Percentiles rank a stretch among this genome's conserved stretches.
phyloP scores from a whole-genome alignment of 2,797 vertebrate species.

The Anniella stebbinsi region DNA sequence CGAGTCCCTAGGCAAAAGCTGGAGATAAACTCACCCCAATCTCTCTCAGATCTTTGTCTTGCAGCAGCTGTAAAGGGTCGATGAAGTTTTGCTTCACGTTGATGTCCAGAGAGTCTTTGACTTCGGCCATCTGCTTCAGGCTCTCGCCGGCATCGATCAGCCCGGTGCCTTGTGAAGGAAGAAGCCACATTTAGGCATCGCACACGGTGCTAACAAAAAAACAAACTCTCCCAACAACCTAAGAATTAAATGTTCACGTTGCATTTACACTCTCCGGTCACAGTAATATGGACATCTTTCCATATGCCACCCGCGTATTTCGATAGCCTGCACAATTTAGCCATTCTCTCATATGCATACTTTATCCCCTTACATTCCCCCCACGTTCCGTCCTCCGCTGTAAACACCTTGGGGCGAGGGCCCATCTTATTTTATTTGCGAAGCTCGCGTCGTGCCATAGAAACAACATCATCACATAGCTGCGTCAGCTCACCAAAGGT shows the following conservation, averaged over 20 bases:
- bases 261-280: background rate
- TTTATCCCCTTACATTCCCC: background rate
- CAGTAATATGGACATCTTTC: background rate
- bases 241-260: background rate
- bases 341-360: background rate
- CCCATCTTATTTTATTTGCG: conserved; percentile 6
- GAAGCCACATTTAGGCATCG: conserved; percentile 22
- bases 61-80: conserved; percentile 91
- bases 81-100: conserved; percentile 95
- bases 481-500: conserved; percentile 85
- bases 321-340: rapidly evolving
- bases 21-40: conserved; percentile 85
- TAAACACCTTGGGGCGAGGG: background rate
- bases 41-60: conserved; percentile 96
- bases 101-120: conserved; percentile 94
- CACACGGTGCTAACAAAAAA: background rate
- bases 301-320: background rate
- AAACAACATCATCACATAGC: background rate
- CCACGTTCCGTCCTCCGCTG: too few species aligned
- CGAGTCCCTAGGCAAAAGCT: background rate
- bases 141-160: conserved; percentile 90
- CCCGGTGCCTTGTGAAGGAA: conserved; percentile 79
- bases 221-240: background rate
- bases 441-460: conserved; percentile 19
- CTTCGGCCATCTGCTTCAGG: conserved; percentile 94